Base-by-base conservation (phyloP, 2,888 invertebrate species). In the Ypsolopha sequella region DNA sequence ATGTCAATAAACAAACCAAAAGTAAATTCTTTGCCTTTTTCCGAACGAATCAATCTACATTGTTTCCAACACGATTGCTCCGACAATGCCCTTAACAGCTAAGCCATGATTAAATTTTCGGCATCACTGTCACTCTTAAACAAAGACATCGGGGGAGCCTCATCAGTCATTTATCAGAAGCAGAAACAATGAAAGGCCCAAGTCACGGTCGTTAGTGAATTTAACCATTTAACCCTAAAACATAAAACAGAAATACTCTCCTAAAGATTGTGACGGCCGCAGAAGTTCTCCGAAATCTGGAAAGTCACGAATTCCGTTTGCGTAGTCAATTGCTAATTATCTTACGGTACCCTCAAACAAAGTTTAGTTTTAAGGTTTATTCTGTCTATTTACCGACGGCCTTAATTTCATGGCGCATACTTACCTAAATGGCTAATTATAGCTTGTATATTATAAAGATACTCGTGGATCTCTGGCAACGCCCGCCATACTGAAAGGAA, bases 101-200 rank as follows among this genome's bases (percentile, higher is more conserved):
- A 39, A 52, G 63, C 68, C 68, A 69, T 81, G 81, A 84, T 85
- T 82, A 82, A 76, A 76, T 80, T 81, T 80, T 73, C 79, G 64
- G 24, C 76, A 76, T 79, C 78, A 76, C 68, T 73, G 79, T 80
- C 79, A 72, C 70, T 68, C 64, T 60, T 65, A 70, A 78, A 84
- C 82, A 82, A 82, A 81, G 82, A 81, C 76, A 76, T 67, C 66
- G 63, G 61, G 75, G 69, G 73, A 76, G 76, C 81, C 73, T 73
- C 81, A 84, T 82, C 81, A 76, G 72, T 81, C 85, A 85, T 84
- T 50, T 85, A 85, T 74, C 80, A 77, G 70, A 63, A 67, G 66
- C 67, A 70, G 72, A 78, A 80, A 84, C 80, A 84, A 85, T 84
- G 72, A 77, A 84, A 70, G 41, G 62, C 58, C 64, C 76, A 60